A percentile compares a stretch with the other conserved stretches of the same genome.
phyloP scores from a whole-genome alignment of 2,888 invertebrate species.

The Scrobipalpa atriplicella region DNA sequence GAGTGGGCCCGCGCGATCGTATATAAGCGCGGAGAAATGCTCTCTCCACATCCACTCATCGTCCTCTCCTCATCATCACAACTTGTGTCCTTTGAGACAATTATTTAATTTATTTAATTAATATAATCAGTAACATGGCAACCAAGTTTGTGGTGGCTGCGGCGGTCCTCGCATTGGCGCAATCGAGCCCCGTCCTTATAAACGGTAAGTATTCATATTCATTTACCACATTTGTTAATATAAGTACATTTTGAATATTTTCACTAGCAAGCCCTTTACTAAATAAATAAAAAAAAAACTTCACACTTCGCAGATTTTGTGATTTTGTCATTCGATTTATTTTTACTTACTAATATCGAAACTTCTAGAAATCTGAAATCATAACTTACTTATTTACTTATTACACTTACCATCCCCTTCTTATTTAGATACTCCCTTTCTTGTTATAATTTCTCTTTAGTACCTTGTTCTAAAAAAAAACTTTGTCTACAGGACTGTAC shows the following conservation, averaged over 20 bases:
- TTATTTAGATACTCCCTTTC: too few relatives aligned
- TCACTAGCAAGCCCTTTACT: too few relatives aligned
- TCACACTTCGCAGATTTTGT: too few relatives aligned
- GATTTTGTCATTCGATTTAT: too few relatives aligned
- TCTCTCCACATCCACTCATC: conserved; percentile 75
- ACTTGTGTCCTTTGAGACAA: conserved; percentile 21
- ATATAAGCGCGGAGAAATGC: conserved; percentile 79
- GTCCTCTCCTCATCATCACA: conserved; percentile 47
- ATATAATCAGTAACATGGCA: conserved; percentile 57
- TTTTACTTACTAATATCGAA: too few relatives aligned
- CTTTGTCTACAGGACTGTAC: conserved; percentile 48
- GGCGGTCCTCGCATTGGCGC: conserved; percentile 64
- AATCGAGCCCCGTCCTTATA: conserved; percentile 62
- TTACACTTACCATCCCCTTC: too few relatives aligned
- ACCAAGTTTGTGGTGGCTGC: conserved; percentile 64
- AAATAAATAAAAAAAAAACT: too few relatives aligned
- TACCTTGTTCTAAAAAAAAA: too few relatives aligned
- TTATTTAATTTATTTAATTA: conserved; percentile 26
- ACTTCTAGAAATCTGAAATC: too few relatives aligned
- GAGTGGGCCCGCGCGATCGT: conserved; percentile 57
- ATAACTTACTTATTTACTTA: too few relatives aligned
- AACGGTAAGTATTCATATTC: conserved; percentile 58
- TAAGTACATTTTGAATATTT: too few relatives aligned
- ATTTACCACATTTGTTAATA: background rate
- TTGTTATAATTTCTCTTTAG: too few relatives aligned